phyloP scores from a whole-genome alignment of 2,797 vertebrate genomes.

The Karalla daura region DNA sequence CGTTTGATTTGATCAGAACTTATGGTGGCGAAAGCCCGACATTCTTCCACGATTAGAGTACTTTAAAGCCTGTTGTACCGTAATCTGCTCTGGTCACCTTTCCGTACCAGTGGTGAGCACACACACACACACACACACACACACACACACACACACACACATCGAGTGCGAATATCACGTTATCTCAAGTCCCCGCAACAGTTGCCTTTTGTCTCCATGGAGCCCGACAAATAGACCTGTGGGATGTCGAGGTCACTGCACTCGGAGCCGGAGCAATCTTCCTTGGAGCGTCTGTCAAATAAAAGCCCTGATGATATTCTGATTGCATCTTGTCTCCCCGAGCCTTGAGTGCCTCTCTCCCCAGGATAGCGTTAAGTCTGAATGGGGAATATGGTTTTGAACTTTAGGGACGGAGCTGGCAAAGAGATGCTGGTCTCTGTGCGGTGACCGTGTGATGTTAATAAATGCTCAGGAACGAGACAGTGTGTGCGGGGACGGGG shows the following conservation, averaged over 20 bases:
- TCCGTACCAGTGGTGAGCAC: neutral
- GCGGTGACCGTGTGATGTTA: constrained; percentile 31
- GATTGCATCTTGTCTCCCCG: constrained; percentile 24
- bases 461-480: constrained; percentile 27
- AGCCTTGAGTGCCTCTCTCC: constrained; percentile 16
- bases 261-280: constrained; percentile 9
- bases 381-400: constrained; percentile 28
- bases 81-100: neutral
- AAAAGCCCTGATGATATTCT: constrained; percentile 43
- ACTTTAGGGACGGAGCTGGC: constrained; percentile 18
- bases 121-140: neutral
- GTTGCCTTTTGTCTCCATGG: neutral
- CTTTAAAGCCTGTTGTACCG: neutral
- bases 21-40: neutral
- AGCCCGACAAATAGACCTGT: neutral
- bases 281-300: constrained; percentile 30
- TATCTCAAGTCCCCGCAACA: neutral
- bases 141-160: neutral
- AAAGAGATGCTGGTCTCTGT: constrained; percentile 18
- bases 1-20: too few species aligned
- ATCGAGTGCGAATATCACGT: neutral
- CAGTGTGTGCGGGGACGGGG: constrained; percentile 8
- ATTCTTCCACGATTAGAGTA: neutral
- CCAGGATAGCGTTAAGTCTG: constrained; percentile 25
- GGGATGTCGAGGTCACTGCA: constrained; percentile 13